Evolutionary conservation across 2,797 vertebrate genomes (phyloP).

Genomic region (Calcarius lapponicus): DNA sequence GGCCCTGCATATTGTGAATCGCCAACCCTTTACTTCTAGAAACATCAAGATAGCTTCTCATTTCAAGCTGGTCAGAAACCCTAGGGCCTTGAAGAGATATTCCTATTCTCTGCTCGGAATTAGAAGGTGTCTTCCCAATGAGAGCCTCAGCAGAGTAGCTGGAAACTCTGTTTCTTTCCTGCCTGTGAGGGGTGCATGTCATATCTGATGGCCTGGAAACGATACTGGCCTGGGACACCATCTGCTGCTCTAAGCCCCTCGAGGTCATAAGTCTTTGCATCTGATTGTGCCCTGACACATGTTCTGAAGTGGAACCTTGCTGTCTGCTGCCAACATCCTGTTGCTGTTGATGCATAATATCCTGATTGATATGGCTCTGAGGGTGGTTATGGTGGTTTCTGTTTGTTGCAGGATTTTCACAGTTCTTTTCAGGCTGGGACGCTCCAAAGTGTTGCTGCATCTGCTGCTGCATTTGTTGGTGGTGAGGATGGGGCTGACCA

Average conservation of each 20-base stretch:
- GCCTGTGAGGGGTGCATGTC: slow-evolving; percentile 88
- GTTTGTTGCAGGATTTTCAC: slow-evolving; percentile 85
- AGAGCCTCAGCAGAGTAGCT: slow-evolving; percentile 98
- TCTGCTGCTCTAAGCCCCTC: slow-evolving; percentile 90
- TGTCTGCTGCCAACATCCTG: slow-evolving; percentile 77
- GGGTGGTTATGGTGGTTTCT: slow-evolving; percentile 84
- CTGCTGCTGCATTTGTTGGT: slow-evolving; percentile 93
- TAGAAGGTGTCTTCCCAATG: slow-evolving; percentile 91
- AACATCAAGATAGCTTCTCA: slow-evolving; percentile 90
- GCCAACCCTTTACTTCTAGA: slow-evolving; percentile 88
- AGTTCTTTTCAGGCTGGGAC: slow-evolving; percentile 91
- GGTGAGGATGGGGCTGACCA: slow-evolving; percentile 88
- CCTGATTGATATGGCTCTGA: slow-evolving; percentile 83
- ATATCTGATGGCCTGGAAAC: slow-evolving; percentile 90
- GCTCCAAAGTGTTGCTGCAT: slow-evolving; percentile 89
- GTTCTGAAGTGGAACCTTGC: slow-evolving; percentile 80
- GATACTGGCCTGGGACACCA: slow-evolving; percentile 88
- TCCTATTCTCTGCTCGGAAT: slow-evolving; percentile 89
- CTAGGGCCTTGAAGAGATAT: slow-evolving; percentile 87
- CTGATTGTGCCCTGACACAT: slow-evolving; percentile 81
- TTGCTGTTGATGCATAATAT: slow-evolving; percentile 83
- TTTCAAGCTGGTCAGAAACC: slow-evolving; percentile 90
- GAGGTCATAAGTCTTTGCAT: slow-evolving; percentile 96
- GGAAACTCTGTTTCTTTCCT: slow-evolving; percentile 94
- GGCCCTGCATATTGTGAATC: slow-evolving; percentile 88